Evolutionary conservation across 2,113 vertebrate species (phyloP), one percentile per base, ranked within the genome.

Genomic region (Pleuronectes platessa): DNA sequence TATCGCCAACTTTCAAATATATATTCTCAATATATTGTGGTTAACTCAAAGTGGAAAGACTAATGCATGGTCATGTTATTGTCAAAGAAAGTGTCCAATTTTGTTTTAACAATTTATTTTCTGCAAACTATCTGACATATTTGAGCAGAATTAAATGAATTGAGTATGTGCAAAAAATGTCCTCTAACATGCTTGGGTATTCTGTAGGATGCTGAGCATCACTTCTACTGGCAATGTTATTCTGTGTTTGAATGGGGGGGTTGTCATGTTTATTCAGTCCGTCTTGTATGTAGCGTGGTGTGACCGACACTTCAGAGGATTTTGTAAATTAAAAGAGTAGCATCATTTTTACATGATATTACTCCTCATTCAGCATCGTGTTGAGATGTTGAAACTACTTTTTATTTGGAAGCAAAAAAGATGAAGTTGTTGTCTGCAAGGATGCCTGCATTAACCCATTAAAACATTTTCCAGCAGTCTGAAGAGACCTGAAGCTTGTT

Each of bases 401-500:
- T 60, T 84, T 86, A 72, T 79, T 81, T 84, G 86, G 76, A 90
- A 89, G 78, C 78, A 85, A 77, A 87, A 88, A 58, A 83, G 63
- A 87, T 75, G 81, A 92, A 93, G 84, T 87, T 87, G 85, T 91
- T 90, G 89, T 91, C 83, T 90, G 87, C 78, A 89, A 91, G 88
- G 91, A 93, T 92, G 90, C 90, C 92, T 90, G 91, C 91, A 91
- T 93, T 93, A 90, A 94, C 92, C 92, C 93, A 94, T 93, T 95
- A 94, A 94, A 94, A 90, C 88, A 81, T 91, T 94, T 93, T 93
- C 86, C 92, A 93, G 89, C 91, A 90, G 58, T 82, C 79, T 74
- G 71, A 76, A 77, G 37, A 70, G 55, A 53, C 63, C 65, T 31
- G 20, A 7, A 24, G 40, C 17, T 66, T 51, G 5, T 76, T 55